Evolutionary conservation across 2,797 vertebrate species (phyloP).

Genomic region (Buceros bicornis): DNA sequence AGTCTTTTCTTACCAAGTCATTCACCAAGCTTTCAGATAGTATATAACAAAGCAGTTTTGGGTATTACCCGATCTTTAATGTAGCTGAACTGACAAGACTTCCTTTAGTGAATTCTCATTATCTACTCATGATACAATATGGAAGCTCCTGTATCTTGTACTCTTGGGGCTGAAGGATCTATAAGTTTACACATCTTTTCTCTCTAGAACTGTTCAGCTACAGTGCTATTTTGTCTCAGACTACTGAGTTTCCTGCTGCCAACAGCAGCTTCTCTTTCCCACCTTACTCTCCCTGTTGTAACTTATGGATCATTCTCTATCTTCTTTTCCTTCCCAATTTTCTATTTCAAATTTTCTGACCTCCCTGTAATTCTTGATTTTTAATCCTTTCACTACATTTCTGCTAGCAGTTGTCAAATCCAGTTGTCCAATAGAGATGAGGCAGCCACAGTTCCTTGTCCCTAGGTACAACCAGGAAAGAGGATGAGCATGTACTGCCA

Average conservation of each 20-base stretch:
- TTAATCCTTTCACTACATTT: background rate
- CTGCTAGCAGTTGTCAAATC: background rate
- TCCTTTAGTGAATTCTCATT: background rate
- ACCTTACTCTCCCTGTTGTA: rapidly evolving
- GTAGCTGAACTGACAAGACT: background rate
- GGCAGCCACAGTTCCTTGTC: background rate
- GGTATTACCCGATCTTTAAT: background rate
- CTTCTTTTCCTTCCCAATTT: background rate
- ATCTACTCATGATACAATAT: background rate
- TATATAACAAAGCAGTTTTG: background rate
- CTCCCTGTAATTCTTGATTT: background rate
- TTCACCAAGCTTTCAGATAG: background rate
- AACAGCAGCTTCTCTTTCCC: background rate
- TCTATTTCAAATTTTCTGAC: background rate
- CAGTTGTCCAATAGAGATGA: background rate
- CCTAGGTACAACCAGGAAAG: background rate
- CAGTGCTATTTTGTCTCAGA: background rate
- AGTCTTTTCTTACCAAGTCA: background rate
- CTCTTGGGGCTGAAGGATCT: background rate
- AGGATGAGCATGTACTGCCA: background rate
- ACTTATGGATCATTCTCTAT: background rate
- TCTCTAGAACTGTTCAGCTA: background rate
- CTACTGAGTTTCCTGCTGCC: background rate
- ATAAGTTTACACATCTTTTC: background rate
- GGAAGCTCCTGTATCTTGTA: background rate